phyloP scores from a whole-genome alignment of 1,140 invertebrate species.

The Drosophila asahinai region DNA sequence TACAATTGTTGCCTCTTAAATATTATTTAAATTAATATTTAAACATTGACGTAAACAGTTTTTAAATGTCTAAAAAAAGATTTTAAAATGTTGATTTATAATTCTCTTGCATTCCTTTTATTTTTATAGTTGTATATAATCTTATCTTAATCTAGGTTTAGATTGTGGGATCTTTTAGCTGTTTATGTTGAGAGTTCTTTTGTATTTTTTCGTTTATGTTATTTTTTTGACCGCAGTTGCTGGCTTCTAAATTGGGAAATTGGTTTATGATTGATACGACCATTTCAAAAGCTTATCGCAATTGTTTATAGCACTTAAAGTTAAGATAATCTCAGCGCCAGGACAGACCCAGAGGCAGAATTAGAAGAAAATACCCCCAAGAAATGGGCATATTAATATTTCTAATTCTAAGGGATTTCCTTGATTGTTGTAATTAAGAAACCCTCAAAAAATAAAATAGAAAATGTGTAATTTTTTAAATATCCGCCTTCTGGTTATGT shows the following conservation, averaged over 20 bases:
- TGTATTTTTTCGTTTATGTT: background rate
- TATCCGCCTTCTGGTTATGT: background rate
- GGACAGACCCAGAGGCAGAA: background rate
- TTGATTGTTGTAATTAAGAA: background rate
- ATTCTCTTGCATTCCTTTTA: too few species aligned
- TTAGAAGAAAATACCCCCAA: background rate
- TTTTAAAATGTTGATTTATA: too few species aligned
- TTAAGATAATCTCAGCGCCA: slow-evolving; percentile 59
- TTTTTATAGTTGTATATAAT: background rate
- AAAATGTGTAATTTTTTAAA: background rate
- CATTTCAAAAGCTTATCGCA: slow-evolving; percentile 44
- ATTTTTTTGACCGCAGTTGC: background rate
- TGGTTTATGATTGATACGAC: slow-evolving; percentile 25
- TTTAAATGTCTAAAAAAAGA: too few species aligned
- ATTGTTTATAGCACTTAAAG: slow-evolving; percentile 55
- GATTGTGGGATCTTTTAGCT: background rate
- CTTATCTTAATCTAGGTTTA: background rate
- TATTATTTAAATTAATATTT: too few species aligned
- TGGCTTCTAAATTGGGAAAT: slow-evolving; percentile 16
- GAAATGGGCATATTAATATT: slow-evolving; percentile 1
- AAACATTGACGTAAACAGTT: too few species aligned
- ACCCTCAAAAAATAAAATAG: background rate
- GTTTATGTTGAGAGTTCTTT: background rate
- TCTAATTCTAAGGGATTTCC: background rate
- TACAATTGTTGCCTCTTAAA: too few species aligned